phyloP scores from a whole-genome alignment of 2,888 invertebrate genomes.

The Athetis lepigone region DNA sequence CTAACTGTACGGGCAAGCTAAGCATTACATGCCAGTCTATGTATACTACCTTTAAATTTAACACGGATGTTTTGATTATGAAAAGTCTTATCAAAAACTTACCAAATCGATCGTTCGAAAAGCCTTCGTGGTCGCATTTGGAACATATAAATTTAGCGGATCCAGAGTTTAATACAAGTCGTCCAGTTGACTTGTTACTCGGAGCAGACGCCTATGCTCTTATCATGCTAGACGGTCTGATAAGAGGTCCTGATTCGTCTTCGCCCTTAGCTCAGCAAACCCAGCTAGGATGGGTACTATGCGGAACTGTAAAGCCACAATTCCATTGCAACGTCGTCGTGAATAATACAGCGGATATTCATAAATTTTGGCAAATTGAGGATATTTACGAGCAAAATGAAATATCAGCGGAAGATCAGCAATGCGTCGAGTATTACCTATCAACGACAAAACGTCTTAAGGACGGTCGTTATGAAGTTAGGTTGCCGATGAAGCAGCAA shows the following conservation, averaged over 20 bases:
- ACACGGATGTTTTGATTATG: not conserved
- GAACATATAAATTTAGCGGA: not conserved
- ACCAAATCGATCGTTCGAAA: not conserved
- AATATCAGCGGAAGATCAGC: slow-evolving; percentile 7
- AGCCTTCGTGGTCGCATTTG: not conserved
- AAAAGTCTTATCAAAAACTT: not conserved
- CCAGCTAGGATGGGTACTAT: not conserved
- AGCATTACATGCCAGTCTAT: slow-evolving; percentile 4
- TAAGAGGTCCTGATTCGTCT: not conserved
- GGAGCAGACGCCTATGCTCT: slow-evolving; percentile 8
- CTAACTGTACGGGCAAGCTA: slow-evolving; percentile 4
- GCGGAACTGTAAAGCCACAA: not conserved
- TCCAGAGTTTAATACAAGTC: not conserved
- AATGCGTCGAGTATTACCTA: not conserved
- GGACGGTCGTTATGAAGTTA: not conserved
- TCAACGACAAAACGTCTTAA: not conserved
- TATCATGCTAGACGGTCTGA: slow-evolving; percentile 4
- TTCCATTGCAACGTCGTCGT: slow-evolving; percentile 3
- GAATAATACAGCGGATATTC: slow-evolving; percentile 4
- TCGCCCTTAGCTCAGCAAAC: slow-evolving; percentile 6
- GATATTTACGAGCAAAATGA: slow-evolving; percentile 7
- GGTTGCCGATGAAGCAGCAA: not conserved
- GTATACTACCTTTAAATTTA: not conserved
- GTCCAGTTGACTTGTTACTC: slow-evolving; percentile 3
- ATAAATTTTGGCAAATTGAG: slow-evolving; percentile 10